These are phyloP conservation scores for Leistus spinibarbis DNA, from an alignment of 2,888 invertebrate genomes.

Conservation along the genomic window DNA sequence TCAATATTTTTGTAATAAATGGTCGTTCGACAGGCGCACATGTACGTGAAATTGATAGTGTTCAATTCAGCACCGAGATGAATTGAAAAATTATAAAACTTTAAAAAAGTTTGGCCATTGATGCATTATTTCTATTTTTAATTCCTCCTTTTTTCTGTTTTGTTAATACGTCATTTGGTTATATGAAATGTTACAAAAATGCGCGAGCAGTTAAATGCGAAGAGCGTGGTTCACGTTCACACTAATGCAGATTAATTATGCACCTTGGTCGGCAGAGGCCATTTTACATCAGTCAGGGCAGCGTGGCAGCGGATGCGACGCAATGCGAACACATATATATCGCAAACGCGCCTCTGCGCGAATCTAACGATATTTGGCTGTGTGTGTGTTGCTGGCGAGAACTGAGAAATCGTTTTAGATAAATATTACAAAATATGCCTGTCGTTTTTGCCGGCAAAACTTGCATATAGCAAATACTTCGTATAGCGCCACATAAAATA, in stretches of 20 bases:
- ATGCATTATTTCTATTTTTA: not conserved
- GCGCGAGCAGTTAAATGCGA: constrained; percentile 13
- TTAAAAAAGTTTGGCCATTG: not conserved
- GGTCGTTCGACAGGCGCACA: not conserved
- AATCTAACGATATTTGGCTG: no score
- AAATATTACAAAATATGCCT: not conserved
- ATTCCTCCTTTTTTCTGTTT: not conserved
- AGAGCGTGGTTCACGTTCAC: constrained; percentile 4
- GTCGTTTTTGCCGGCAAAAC: not conserved
- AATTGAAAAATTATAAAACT: not conserved
- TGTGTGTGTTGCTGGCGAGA: not conserved
- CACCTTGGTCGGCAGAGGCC: constrained; percentile 8
- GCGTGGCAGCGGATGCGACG: not conserved
- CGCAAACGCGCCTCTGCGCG: no score
- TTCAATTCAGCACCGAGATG: not conserved
- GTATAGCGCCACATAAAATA: not conserved
- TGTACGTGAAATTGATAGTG: not conserved
- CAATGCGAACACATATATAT: no score
- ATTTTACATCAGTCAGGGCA: constrained; percentile 2
- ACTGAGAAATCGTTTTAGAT: not conserved
- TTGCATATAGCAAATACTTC: not conserved
- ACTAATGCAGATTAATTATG: constrained; percentile 32
- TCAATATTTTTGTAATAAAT: not conserved
- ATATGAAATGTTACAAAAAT: constrained; percentile 29
- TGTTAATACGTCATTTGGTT: constrained; percentile 2